Evolutionary conservation across 2,888 invertebrate species (phyloP).

Genomic region (Lasioglossum marginatum): DNA sequence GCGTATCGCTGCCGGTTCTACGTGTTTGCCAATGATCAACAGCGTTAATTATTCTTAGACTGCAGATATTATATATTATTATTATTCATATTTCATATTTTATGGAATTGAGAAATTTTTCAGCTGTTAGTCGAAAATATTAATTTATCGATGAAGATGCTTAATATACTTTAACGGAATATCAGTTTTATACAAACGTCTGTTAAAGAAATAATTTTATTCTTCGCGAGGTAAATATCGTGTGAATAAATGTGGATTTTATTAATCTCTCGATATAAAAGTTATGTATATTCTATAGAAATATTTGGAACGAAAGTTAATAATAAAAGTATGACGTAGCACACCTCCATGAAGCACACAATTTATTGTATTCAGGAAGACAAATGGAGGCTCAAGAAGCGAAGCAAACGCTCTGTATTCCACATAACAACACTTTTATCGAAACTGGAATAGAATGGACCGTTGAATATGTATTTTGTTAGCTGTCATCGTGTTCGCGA

Average conservation of each 20-base stretch:
- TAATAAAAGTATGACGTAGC: neutral
- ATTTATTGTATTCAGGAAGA: neutral
- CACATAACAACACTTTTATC: neutral
- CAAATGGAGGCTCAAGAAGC: neutral
- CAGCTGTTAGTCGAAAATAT: too few relatives aligned
- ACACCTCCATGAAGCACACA: neutral
- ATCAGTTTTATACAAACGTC: neutral
- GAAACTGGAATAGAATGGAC: neutral
- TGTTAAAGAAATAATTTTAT: neutral
- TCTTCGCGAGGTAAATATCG: neutral
- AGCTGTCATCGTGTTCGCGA: neutral
- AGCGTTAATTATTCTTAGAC: neutral
- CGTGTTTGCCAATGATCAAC: neutral
- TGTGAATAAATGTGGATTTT: neutral
- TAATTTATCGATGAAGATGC: too few relatives aligned
- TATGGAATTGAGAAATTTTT: too few relatives aligned
- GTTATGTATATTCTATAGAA: neutral
- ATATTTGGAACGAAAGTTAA: neutral
- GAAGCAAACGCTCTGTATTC: neutral
- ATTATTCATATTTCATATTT: neutral
- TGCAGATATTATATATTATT: neutral
- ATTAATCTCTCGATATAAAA: neutral
- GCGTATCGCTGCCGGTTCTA: slow-evolving; percentile 1
- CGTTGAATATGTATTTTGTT: neutral
- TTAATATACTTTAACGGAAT: neutral